Evolutionary conservation across 2,888 invertebrate species (phyloP).

Genomic region (Macrophya alboannulata): DNA sequence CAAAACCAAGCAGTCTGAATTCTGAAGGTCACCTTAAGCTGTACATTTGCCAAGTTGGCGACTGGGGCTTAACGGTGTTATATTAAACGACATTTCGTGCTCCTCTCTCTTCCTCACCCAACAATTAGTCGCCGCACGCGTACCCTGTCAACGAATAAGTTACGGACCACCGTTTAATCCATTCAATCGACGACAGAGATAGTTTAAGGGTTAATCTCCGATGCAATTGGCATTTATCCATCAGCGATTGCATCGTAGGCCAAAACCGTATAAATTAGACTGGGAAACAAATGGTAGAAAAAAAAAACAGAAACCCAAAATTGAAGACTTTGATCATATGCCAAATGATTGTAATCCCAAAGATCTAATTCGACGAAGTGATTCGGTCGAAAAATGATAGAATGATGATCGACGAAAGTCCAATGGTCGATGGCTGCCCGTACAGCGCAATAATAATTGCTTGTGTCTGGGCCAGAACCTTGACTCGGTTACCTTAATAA

Average conservation of each 20-base stretch:
- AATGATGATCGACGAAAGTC: slow-evolving; percentile 15
- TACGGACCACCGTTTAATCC: background rate
- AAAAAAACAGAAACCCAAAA: background rate
- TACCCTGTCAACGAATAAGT: background rate
- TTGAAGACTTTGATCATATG: background rate
- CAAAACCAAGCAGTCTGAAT: slow-evolving; percentile 41
- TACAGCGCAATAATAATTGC: slow-evolving; percentile 42
- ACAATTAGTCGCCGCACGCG: slow-evolving; percentile 4
- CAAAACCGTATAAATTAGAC: background rate
- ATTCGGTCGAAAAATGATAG: slow-evolving; percentile 2
- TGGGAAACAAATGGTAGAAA: background rate
- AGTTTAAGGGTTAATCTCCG: background rate
- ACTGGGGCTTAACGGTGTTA: background rate
- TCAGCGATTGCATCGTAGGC: background rate
- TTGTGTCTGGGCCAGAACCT: slow-evolving; percentile 65
- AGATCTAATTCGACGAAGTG: background rate
- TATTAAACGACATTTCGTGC: background rate
- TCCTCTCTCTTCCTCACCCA: background rate
- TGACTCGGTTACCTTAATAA: slow-evolving; percentile 78
- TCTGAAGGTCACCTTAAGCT: slow-evolving; percentile 14
- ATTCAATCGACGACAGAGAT: background rate
- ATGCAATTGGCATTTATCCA: background rate
- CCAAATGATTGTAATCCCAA: background rate
- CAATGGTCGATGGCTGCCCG: slow-evolving; percentile 29
- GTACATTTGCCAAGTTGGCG: slow-evolving; percentile 18